These are phyloP conservation scores for Perdita meconis DNA, from an alignment of 2,888 invertebrate genomes.

Conservation along the genomic window DNA sequence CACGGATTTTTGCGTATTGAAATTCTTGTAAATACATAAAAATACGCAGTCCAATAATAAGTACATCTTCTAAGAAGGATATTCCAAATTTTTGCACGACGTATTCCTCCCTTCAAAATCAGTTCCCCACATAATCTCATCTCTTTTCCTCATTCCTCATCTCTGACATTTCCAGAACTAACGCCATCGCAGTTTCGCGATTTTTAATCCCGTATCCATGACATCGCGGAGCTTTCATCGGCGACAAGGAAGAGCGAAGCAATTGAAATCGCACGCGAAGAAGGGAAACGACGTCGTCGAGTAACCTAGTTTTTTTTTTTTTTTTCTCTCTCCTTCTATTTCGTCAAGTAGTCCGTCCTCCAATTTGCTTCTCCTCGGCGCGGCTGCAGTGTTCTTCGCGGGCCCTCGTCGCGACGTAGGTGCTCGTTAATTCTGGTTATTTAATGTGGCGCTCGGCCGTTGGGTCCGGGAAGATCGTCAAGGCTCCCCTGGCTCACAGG, in stretches of 20 bases:
- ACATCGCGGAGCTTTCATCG: background rate
- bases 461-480: constrained; percentile 33
- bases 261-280: constrained; percentile 2
- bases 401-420: constrained; percentile 34
- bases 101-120: no score
- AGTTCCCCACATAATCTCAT: no score
- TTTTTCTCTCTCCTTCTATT: constrained; percentile 9
- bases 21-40: no score
- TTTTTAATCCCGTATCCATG: constrained; percentile 5
- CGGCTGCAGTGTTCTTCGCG: constrained; percentile 46
- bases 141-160: no score
- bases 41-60: no score
- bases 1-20: no score
- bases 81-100: no score
- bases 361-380: constrained; percentile 51
- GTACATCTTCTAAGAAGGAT: no score
- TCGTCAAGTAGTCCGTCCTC: constrained; percentile 37
- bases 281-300: constrained; percentile 34
- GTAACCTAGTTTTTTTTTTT: constrained; percentile 46
- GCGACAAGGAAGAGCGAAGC: background rate
- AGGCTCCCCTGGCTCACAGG: constrained; percentile 10
- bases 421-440: constrained; percentile 63
- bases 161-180: constrained; percentile 9
- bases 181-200: background rate
- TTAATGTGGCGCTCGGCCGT: constrained; percentile 35